Conservation (phyloP, 2,888 invertebrate genomes). For the Lasioglossum villosulum region DNA sequence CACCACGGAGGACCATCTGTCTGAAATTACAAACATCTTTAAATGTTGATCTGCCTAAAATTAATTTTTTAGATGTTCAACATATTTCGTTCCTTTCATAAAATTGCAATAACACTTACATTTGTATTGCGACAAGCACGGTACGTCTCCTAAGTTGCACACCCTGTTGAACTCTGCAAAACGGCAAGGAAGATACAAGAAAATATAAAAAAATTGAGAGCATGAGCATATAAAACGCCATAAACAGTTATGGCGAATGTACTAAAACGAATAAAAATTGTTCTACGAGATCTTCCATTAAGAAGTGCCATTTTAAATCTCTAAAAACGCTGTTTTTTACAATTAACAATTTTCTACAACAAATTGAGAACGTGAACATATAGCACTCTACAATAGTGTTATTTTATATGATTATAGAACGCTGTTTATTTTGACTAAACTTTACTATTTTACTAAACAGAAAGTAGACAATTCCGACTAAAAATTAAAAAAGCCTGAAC, state of each 20-base stretch:
- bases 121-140: conserved; percentile 69
- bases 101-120: conserved; percentile 62
- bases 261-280: not conserved
- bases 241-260: not conserved
- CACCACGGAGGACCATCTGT: conserved; percentile 85
- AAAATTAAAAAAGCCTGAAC: not conserved
- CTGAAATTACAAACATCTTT: conserved; percentile 71
- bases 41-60: not conserved
- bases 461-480: no score
- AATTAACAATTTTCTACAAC: no score
- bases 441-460: no score
- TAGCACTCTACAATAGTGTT: no score
- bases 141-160: conserved; percentile 70
- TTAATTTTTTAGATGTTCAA: not conserved
- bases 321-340: no score
- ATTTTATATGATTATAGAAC: no score
- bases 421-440: no score
- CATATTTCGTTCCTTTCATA: not conserved
- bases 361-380: no score
- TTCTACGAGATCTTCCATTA: no score
- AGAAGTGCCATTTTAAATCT: no score
- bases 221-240: not conserved
- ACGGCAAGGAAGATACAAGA: not conserved
- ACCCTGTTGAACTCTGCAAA: conserved; percentile 67
- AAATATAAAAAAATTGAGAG: not conserved